Base-by-base conservation (phyloP, 2,888 invertebrate genomes). In the Deilephila porcellus region DNA sequence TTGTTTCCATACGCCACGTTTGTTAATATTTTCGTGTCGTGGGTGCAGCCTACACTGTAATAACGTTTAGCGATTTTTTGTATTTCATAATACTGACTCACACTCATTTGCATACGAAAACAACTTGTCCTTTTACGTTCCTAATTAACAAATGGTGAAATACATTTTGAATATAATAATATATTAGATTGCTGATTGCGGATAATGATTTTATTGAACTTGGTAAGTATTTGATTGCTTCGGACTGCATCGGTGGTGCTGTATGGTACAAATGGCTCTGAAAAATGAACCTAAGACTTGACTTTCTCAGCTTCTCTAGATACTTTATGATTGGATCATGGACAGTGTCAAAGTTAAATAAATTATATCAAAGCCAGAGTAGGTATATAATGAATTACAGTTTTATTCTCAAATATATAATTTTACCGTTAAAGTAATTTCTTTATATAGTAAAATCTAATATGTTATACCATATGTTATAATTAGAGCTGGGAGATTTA, bases 81-180 rank as follows among this genome's bases (percentile, higher is more conserved):
- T 64, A 67, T 67, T 45, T 67, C 67, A 25, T 67, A 67, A 67
- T 25, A 67, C 17, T 67, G 67, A 67, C 25, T 67, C 67, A 52
- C 37, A 6, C 19, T 19, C 60, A 60, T 71, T 45, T 63, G 52
- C 74, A 62, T 53, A 53, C 37, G 60, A 59, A 25, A 52, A 63
- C 72, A 34, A 4, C 14, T 52, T 52, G 25, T 67, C 67, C 67
- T 11, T 52, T 45, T 67, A 67, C 45, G 67, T 52, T 17, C 25
- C 25, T 67, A 67, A 67, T 67, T 52, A 67, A 52, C 56, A n/a
- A 56, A 56, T 56, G 56, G 56, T 56, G 45, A 45, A 52, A 52
- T 1, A 29, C 17, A 17, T 67, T 52, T 56, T 56, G 17, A 4
- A 56, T n/a, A n/a, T 5, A 5, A 56, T n/a, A 56, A 14, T 19